Base-by-base conservation (phyloP, 2,888 invertebrate species). In the Dichetophora obliterata region DNA sequence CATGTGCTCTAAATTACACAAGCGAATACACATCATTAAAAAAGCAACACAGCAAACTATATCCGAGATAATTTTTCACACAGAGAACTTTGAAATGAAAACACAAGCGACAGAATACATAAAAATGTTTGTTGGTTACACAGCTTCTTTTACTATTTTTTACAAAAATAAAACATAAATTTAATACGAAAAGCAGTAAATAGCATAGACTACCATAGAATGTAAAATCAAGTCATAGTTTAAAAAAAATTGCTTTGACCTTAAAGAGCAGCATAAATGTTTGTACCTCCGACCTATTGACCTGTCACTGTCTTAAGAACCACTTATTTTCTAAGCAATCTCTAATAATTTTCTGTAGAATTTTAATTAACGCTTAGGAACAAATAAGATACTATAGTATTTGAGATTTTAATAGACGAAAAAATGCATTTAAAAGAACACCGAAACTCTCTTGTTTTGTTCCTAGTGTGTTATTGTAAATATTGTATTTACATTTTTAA, bases 201-300 rank as follows among this genome's bases (percentile, higher is more conserved):
- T 43, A 43, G 43, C 43, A 11, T 43, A 43, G 43, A 43, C 14
- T 43, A 14, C 43, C 11, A 43, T 43, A 43, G 43, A 43, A 43
- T 43, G 11, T 43, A 43, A 43, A 11, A 43, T 43, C 43, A 11
- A 43, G 43, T 43, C 43, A 43, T 43, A 43, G 57, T 59, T 24
- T 11, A 14, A 24, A 22, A 59, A 27, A 24, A 9, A 59, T 27
- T 22, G 34, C 48, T 68, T 68, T 27, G 50, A 68, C 24, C 8
- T 50, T 27, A 52, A 66, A 37, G 54, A 65, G 31, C 34, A 54
- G 34, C 66, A 74, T 74, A 66, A 74, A 74, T 74, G 54, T 74
- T 54, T 52, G 74, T 74, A 74, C 74, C 74, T 74, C 74, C 65
- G 74, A 74, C 74, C 74, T 74, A 54, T 65, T 74, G 74, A 74